Conservation (phyloP, 2,888 invertebrate genomes). For the Drosophila anomalata region DNA sequence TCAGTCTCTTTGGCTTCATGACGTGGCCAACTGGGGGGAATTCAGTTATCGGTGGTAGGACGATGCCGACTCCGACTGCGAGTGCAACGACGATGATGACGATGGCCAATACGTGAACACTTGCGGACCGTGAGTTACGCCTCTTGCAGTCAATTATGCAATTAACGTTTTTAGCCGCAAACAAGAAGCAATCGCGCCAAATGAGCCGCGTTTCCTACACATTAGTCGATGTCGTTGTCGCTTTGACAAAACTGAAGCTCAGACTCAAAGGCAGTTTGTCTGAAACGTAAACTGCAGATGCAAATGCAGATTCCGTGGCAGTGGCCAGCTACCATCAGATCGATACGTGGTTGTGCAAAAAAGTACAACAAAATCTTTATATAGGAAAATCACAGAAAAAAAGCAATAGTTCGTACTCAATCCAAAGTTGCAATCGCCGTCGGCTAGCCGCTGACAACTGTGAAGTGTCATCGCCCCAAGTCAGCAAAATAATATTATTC, state of each 20-base stretch:
- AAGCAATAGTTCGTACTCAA: conserved; percentile 26
- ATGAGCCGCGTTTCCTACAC: conserved; percentile 70
- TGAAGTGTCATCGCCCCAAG: conserved; percentile 66
- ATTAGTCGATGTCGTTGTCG: conserved; percentile 41
- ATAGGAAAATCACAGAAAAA: conserved; percentile 1
- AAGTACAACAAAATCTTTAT: not conserved
- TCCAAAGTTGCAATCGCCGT: conserved; percentile 39
- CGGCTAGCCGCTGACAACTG: conserved; percentile 40
- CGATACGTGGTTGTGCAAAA: conserved; percentile 34
- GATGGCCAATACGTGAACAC: conserved; percentile 45
- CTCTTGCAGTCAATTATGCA: conserved; percentile 75
- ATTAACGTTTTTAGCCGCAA: conserved; percentile 67
- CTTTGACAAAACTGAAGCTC: conserved; percentile 62
- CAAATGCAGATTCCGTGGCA: conserved; percentile 4
- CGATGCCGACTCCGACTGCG: conserved; percentile 3
- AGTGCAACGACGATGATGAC: conserved; percentile 15
- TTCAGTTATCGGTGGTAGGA: conserved; percentile 28
- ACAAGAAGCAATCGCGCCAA: conserved; percentile 67
- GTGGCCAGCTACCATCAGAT: conserved; percentile 28
- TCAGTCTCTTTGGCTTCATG: conserved; percentile 59
- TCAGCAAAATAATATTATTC: conserved; percentile 63
- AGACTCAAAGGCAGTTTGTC: conserved; percentile 11
- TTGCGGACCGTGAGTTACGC: conserved; percentile 52
- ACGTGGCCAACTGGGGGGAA: conserved; percentile 53
- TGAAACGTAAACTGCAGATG: conserved; percentile 16